These are phyloP conservation scores for Athrips mouffetella DNA, from an alignment of 2,888 invertebrate species.

Conservation along the genomic window DNA sequence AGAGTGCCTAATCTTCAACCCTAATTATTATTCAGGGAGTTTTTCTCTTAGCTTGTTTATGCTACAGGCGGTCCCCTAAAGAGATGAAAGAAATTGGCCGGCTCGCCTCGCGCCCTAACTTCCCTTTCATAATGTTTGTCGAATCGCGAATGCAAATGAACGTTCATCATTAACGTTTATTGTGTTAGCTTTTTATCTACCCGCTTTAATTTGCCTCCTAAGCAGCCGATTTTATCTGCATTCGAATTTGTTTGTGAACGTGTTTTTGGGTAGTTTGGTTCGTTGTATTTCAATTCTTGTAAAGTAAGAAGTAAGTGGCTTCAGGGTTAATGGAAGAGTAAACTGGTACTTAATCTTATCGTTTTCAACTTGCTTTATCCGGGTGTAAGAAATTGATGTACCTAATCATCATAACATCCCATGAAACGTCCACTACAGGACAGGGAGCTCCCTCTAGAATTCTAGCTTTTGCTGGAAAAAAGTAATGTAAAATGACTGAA, in stretches of 20 bases:
- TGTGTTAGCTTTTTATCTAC: conserved; percentile 20
- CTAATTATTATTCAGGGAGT: conserved; percentile 48
- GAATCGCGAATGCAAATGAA: conserved; percentile 53
- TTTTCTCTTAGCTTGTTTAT: conserved; percentile 45
- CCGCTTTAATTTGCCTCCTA: conserved; percentile 1
- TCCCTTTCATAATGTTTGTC: conserved; percentile 36
- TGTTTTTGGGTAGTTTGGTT: background rate
- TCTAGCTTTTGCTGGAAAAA: too few relatives aligned
- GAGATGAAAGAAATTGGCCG: conserved; percentile 45
- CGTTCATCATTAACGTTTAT: conserved; percentile 45
- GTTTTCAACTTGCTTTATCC: background rate
- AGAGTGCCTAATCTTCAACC: conserved; percentile 34
- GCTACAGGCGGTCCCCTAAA: conserved; percentile 32
- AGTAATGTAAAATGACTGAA: too few relatives aligned
- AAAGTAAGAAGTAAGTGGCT: too few relatives aligned
- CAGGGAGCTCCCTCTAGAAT: too few relatives aligned
- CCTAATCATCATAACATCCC: too few relatives aligned
- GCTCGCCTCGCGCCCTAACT: conserved; percentile 19
- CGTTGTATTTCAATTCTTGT: background rate
- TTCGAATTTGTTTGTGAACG: background rate
- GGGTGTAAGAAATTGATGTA: too few relatives aligned
- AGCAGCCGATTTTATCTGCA: conserved; percentile 3
- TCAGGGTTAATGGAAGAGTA: too few relatives aligned
- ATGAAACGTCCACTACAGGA: too few relatives aligned
- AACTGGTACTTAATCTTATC: too few relatives aligned